Conservation (phyloP, 2,888 invertebrate species). For the Pachydiplax longipennis region DNA sequence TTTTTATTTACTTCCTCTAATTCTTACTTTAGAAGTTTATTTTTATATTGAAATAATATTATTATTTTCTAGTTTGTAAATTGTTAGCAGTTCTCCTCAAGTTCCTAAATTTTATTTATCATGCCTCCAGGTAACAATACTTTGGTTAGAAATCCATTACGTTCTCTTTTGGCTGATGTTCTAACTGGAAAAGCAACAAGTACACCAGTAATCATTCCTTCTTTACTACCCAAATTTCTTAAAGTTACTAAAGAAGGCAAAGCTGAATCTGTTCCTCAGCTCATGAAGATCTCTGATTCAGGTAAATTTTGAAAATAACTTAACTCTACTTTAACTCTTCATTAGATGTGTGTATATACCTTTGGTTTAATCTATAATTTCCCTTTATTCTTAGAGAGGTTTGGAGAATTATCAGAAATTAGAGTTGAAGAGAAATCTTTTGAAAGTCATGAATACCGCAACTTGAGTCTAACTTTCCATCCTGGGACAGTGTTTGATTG, state of each 20-base stretch:
- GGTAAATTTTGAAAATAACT: not conserved
- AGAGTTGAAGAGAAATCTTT: not conserved
- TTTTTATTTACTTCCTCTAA: not conserved
- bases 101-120: too few relatives aligned
- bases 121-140: not conserved
- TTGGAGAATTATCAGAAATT: not conserved
- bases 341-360: too few relatives aligned
- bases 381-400: not conserved
- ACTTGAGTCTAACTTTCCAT: conserved; percentile 49
- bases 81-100: too few relatives aligned
- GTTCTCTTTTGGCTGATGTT: conserved; percentile 70
- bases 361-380: too few relatives aligned
- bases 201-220: conserved; percentile 63
- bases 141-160: conserved; percentile 65
- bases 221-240: conserved; percentile 82
- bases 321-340: too few relatives aligned
- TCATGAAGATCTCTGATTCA: conserved; percentile 63
- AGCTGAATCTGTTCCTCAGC: conserved; percentile 68
- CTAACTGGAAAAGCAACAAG: conserved; percentile 59
- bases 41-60: not conserved
- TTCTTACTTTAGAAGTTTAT: not conserved
- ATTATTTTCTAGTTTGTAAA: not conserved
- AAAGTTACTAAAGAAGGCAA: conserved; percentile 80
- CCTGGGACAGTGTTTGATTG: conserved; percentile 57
- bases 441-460: not conserved